Evolutionary conservation across 2,113 vertebrate genomes (phyloP).

Genomic region (Cavia aperea): DNA sequence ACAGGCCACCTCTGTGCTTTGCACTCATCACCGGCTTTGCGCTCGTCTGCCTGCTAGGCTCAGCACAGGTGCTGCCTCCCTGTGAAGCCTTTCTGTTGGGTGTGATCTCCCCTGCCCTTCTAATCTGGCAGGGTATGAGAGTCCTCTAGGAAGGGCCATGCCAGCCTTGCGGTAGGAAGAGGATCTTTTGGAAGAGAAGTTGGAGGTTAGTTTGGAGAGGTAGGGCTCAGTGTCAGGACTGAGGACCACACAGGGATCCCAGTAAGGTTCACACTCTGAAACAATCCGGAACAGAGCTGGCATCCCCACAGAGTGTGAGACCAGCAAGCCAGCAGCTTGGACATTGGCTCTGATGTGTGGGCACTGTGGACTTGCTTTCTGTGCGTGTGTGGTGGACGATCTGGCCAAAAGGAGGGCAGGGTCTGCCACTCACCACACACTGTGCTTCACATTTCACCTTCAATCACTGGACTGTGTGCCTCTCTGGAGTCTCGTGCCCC

Average conservation of each 20-base stretch:
- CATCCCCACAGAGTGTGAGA: not conserved
- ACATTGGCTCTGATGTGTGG: not conserved
- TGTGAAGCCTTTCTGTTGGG: not conserved
- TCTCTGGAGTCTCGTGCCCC: not conserved
- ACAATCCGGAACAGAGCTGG: not conserved
- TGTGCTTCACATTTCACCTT: not conserved
- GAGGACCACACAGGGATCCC: not conserved
- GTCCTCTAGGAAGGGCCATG: not conserved
- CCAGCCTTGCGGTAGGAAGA: not conserved
- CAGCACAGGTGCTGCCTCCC: not conserved
- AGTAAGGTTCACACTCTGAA: not conserved
- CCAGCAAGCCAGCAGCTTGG: not conserved
- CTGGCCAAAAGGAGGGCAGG: not conserved
- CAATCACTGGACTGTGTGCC: not conserved
- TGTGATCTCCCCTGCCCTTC: not conserved
- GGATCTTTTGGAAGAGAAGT: constrained; percentile 30
- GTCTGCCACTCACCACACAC: not conserved
- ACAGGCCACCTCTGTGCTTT: rapidly evolving
- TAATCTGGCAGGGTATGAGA: not conserved
- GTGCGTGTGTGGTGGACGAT: not conserved
- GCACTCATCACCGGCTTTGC: not conserved
- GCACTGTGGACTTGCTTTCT: not conserved
- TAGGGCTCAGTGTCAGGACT: not conserved
- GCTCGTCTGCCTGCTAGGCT: not conserved
- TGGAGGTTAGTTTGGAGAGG: not conserved